phyloP scores from a whole-genome alignment of 2,113 vertebrate species.

The Meleagris gallopavo region DNA sequence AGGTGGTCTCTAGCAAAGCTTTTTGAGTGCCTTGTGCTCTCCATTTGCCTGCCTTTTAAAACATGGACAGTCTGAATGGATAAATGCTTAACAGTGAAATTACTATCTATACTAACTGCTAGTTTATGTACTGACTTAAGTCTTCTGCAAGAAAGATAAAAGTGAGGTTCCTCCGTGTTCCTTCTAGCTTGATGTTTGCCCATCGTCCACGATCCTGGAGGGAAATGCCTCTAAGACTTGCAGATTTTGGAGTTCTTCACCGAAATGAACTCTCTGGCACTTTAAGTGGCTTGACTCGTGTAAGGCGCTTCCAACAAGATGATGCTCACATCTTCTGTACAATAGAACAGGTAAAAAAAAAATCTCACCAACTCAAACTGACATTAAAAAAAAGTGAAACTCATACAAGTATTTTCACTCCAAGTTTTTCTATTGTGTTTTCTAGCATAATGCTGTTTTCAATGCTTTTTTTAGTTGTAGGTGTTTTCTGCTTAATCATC shows the following conservation, averaged over 20 bases:
- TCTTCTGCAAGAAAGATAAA: background rate
- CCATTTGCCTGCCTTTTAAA: background rate
- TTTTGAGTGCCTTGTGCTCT: background rate
- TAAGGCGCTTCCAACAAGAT: conserved; percentile 95
- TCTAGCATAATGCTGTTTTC: background rate
- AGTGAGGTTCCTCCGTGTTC: background rate
- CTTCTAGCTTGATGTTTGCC: conserved; percentile 90
- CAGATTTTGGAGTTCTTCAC: conserved; percentile 95
- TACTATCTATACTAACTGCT: background rate
- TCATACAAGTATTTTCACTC: fast-evolving
- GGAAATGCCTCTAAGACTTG: conserved; percentile 91
- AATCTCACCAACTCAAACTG: background rate
- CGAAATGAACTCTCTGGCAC: conserved; percentile 92
- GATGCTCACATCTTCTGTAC: conserved; percentile 96
- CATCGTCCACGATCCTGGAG: conserved; percentile 94
- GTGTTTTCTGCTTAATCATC: background rate
- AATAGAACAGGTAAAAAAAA: conserved; percentile 87
- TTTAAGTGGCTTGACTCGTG: conserved; percentile 89
- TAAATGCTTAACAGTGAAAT: background rate
- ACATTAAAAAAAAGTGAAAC: background rate
- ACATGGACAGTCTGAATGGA: background rate
- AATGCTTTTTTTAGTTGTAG: fast-evolving
- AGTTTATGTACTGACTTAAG: background rate
- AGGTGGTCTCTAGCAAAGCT: fast-evolving
- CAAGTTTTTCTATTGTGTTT: background rate